Evolutionary conservation across 2,888 invertebrate genomes (phyloP).

Genomic region (Drosophila infuscata): DNA sequence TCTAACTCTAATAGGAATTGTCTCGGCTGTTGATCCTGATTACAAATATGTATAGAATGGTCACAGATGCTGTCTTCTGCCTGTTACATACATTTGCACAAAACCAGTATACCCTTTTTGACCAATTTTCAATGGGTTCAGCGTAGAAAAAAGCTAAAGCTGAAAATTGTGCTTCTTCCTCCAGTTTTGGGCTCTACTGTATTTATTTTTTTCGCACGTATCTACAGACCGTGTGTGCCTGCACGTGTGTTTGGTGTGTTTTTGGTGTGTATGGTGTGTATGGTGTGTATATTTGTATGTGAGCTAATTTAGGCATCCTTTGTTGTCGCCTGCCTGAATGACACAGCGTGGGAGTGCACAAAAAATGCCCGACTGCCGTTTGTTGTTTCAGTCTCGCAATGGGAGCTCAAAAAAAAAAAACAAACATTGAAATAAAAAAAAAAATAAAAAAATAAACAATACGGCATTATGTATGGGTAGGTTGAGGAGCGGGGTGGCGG

Average conservation of each 20-base stretch:
- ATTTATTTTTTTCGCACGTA: constrained; percentile 52
- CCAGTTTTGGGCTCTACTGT: constrained; percentile 13
- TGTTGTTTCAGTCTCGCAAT: constrained; percentile 53
- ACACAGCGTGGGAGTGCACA: constrained; percentile 35
- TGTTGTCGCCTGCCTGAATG: constrained; percentile 58
- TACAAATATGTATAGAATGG: rapidly evolving
- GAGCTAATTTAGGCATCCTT: constrained; percentile 72
- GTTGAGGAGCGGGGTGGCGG: neutral
- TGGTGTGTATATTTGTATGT: constrained; percentile 41
- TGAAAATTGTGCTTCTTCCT: constrained; percentile 48
- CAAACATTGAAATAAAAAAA: neutral
- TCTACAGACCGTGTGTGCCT: constrained; percentile 22
- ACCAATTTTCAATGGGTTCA: neutral
- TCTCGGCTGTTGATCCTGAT: neutral
- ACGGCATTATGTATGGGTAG: constrained; percentile 55
- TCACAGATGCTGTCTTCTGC: neutral
- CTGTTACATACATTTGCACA: neutral
- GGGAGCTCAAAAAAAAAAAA: constrained; percentile 24
- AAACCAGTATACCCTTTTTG: neutral
- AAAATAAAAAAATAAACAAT: constrained; percentile 47
- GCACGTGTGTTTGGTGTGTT: constrained; percentile 27
- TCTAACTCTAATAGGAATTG: neutral
- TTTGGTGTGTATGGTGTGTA: constrained; percentile 23
- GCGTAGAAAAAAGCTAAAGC: constrained; percentile 22
- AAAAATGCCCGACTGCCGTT: constrained; percentile 55